Evolutionary conservation across 1,140 invertebrate genomes (phyloP).

Genomic region (Centruroides vittatus): DNA sequence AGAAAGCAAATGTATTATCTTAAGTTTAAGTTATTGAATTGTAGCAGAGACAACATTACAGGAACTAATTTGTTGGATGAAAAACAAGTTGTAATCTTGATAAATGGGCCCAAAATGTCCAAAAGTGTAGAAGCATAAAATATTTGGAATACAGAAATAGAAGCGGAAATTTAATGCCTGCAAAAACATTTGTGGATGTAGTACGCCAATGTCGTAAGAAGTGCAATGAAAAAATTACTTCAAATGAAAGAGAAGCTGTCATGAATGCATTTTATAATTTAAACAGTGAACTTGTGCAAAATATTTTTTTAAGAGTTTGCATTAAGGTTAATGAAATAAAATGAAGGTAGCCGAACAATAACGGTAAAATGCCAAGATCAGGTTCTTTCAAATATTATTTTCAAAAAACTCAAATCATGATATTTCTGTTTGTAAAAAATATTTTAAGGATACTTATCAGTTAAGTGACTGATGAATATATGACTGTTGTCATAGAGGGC

Average conservation of each 20-base stretch:
- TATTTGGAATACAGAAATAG: background rate
- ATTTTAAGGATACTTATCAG: slow-evolving; percentile 5
- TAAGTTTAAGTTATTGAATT: no score
- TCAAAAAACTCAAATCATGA: background rate
- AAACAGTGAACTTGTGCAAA: slow-evolving; percentile 2
- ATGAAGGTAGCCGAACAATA: no score
- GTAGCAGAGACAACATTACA: background rate
- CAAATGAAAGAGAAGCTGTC: slow-evolving; percentile 2
- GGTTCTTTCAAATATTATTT: slow-evolving; percentile 5
- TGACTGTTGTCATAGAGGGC: background rate
- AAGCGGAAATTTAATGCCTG: background rate
- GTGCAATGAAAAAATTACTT: slow-evolving; percentile 1
- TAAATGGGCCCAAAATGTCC: background rate
- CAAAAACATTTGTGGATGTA: background rate
- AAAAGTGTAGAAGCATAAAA: background rate
- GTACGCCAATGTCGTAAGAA: background rate
- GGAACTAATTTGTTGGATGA: background rate
- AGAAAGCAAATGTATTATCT: no score
- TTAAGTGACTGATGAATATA: background rate
- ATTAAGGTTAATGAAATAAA: slow-evolving; percentile 7
- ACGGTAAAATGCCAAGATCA: slow-evolving; percentile 1
- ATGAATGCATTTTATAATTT: slow-evolving; percentile 7
- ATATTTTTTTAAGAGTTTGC: slow-evolving; percentile 4
- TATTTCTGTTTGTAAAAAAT: slow-evolving; percentile 1
- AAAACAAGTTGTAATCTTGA: background rate